Evolutionary conservation across 2,113 vertebrate genomes (phyloP).

Genomic region (Phyllopteryx taeniolatus): DNA sequence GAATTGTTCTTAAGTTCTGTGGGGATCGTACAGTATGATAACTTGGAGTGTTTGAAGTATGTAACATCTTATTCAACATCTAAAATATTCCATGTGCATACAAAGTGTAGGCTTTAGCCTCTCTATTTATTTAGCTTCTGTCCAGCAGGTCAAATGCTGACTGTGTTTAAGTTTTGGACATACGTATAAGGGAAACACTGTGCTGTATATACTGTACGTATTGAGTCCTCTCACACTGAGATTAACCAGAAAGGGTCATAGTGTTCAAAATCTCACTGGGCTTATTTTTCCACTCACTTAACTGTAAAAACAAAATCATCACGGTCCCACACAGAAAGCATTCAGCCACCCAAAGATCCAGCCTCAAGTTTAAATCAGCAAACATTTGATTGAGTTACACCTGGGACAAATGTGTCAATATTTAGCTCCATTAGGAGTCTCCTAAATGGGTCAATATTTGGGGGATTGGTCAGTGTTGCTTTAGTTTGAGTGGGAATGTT

Average conservation of each 20-base stretch:
- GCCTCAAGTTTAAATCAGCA: slow-evolving; percentile 28
- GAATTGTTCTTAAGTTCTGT: background rate
- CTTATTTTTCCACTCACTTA: slow-evolving; percentile 29
- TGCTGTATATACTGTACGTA: slow-evolving; percentile 34
- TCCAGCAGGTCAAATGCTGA: slow-evolving; percentile 10
- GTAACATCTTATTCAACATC: background rate
- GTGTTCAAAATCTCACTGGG: background rate
- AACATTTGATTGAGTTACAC: slow-evolving; percentile 44
- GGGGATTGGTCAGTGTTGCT: slow-evolving; percentile 51
- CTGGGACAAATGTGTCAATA: slow-evolving; percentile 40
- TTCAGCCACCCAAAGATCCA: slow-evolving; percentile 1
- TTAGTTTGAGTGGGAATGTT: slow-evolving; percentile 53
- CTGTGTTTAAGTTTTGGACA: slow-evolving; percentile 21
- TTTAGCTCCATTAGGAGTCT: slow-evolving; percentile 43
- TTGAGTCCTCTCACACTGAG: slow-evolving; percentile 9
- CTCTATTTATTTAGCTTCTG: background rate
- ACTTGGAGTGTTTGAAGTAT: background rate
- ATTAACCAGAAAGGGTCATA: slow-evolving; percentile 32
- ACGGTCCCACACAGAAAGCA: slow-evolving; percentile 21
- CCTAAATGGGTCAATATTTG: slow-evolving; percentile 58
- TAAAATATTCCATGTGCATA: background rate
- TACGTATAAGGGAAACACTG: slow-evolving; percentile 43
- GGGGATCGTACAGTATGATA: slow-evolving; percentile 12
- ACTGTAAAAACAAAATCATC: slow-evolving; percentile 26
- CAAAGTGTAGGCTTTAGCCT: background rate